Evolutionary conservation across 2,888 invertebrate species (phyloP), one percentile per base, ranked within the genome.

Genomic region (Sericinus montela): DNA sequence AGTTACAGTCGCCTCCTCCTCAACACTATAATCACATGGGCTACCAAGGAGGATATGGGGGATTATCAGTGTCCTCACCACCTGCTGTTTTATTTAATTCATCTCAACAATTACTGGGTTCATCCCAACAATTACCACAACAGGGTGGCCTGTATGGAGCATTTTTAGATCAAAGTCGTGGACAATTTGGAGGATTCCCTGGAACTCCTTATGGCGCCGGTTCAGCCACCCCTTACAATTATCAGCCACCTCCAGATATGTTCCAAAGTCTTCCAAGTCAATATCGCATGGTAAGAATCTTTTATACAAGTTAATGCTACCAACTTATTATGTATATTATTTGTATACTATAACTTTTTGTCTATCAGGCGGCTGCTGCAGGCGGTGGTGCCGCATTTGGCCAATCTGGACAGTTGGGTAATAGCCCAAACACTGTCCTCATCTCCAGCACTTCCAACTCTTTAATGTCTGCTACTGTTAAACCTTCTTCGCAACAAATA

Each of bases 381-480:
- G 90, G 90, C 14, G 90, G 91, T 50, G 92, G 92, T 36, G 92
- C 92, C 19, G 93, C 94, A 10, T 95, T 94, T 69, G 94, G 94
- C 13, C 95, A 95, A 72, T 94, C 94, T 43, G 95, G 95, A 65
- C 94, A 94, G 69, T 90, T 95, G 59, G 91, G 92, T 56, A 95
- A 92, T 72, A 96, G 94, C 77, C 96, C 95, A 42, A 96, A 94
- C 69, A 96, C 96, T 13, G 95, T 97, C 62, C 92, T 97, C 63
- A 97, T 97, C 59, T 95, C 96, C 32, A 94, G 96, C 55, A 94
- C 95, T 48, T 94, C 96, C 51, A 96, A 96, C 79, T 95, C 95
- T 29, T 90, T 97, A 60, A 97, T 97, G 96, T 95, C 96, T 4
- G 94, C 95, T 30, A 94, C 94, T 52, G 95, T 96, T 44, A 97